Conservation (phyloP, 2,888 invertebrate genomes). For the Orchestes rusci region DNA sequence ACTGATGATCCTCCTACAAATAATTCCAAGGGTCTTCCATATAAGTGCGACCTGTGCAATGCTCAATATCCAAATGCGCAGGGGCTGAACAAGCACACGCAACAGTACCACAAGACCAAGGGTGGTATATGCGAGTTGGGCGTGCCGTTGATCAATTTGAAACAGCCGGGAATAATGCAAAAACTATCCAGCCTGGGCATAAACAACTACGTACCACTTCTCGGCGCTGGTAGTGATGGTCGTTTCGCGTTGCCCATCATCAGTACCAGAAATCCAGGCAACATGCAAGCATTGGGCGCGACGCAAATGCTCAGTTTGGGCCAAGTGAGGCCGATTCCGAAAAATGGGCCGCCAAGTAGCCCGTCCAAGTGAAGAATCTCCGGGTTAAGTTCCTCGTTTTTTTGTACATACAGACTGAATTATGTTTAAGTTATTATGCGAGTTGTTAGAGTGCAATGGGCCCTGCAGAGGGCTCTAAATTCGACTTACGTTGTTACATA, state of each 20-base stretch:
- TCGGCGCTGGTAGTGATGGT: constrained; percentile 44
- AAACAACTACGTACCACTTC: constrained; percentile 66
- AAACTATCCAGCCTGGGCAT: constrained; percentile 61
- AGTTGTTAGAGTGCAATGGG: no score
- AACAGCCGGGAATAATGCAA: constrained; percentile 58
- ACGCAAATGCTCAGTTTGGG: constrained; percentile 65
- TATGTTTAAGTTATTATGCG: no score
- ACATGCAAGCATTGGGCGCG: constrained; percentile 54
- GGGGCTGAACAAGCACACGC: constrained; percentile 55
- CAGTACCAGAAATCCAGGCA: constrained; percentile 35
- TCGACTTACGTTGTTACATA: no score
- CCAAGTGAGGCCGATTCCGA: constrained; percentile 49
- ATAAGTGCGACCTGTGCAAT: constrained; percentile 63
- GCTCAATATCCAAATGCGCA: constrained; percentile 62
- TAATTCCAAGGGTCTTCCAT: constrained; percentile 39
- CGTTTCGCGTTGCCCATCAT: constrained; percentile 63
- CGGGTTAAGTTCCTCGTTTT: no score
- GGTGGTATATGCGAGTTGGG: constrained; percentile 57
- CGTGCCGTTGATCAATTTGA: constrained; percentile 65
- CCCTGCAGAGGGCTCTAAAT: no score
- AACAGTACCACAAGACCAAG: constrained; percentile 52
- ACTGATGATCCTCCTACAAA: constrained; percentile 43
- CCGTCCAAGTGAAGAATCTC: no score
- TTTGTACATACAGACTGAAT: no score
- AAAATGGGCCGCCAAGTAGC: background rate